These are phyloP conservation scores for Drosophila prolongata DNA, from an alignment of 2,888 invertebrate species.

Conservation along the genomic window DNA sequence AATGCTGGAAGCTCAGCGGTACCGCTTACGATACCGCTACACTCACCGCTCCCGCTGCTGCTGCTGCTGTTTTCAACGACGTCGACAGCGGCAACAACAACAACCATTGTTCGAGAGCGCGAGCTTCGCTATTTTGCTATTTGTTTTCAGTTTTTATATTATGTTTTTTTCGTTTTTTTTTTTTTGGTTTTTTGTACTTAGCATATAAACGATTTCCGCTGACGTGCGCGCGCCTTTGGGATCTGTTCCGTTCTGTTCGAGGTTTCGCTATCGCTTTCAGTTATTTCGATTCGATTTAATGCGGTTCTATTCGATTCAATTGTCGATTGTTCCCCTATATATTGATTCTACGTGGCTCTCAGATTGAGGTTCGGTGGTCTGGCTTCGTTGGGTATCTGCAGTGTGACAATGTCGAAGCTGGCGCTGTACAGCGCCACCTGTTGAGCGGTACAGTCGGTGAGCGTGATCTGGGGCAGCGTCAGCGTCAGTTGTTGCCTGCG, in stretches of 20 bases:
- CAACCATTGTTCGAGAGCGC: slow-evolving; percentile 68
- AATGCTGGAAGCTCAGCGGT: slow-evolving; percentile 40
- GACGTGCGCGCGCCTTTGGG: slow-evolving; percentile 55
- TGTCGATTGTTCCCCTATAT: slow-evolving; percentile 7
- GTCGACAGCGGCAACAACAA: slow-evolving; percentile 66
- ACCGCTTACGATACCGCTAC: not conserved
- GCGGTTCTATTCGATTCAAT: slow-evolving; percentile 34
- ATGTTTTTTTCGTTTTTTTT: slow-evolving; percentile 17
- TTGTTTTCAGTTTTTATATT: slow-evolving; percentile 32
- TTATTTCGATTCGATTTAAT: slow-evolving; percentile 42
- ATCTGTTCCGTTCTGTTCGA: slow-evolving; percentile 8
- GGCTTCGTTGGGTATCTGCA: slow-evolving; percentile 75
- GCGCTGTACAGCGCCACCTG: slow-evolving; percentile 58
- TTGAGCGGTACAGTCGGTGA: slow-evolving; percentile 80
- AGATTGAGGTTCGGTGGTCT: slow-evolving; percentile 75
- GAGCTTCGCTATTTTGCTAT: slow-evolving; percentile 35
- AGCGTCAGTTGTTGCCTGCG: not conserved
- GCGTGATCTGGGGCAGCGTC: slow-evolving; percentile 81
- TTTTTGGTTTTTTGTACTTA: slow-evolving; percentile 79
- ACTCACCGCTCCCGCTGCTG: slow-evolving; percentile 16
- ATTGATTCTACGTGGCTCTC: slow-evolving; percentile 16
- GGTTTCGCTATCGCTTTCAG: slow-evolving; percentile 28
- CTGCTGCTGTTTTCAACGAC: slow-evolving; percentile 51
- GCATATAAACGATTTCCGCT: slow-evolving; percentile 69
- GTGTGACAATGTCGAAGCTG: slow-evolving; percentile 47